Evolutionary conservation across 2,888 invertebrate species (phyloP).

Genomic region (Meta bourneti): DNA sequence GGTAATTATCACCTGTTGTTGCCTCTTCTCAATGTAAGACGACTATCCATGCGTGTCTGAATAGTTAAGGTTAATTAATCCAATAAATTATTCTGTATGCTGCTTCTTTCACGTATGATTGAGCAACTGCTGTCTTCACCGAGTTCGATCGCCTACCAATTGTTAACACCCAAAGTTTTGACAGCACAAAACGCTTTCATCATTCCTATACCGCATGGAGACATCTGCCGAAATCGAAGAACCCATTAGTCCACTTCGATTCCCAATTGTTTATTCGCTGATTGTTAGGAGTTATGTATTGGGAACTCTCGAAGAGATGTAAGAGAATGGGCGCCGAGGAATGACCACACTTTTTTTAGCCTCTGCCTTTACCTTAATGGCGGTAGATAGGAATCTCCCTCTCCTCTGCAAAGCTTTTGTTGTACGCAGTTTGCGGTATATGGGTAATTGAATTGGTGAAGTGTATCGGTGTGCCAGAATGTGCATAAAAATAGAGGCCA

Average conservation of each 20-base stretch:
- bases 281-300: constrained; percentile 13
- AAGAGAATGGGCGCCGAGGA: not conserved
- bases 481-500: not conserved
- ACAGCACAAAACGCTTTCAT: not conserved
- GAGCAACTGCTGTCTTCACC: not conserved
- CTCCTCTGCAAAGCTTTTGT: not conserved
- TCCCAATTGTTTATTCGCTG: constrained; percentile 7
- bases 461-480: not conserved
- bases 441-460: not conserved
- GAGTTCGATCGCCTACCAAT: not conserved
- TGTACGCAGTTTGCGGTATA: not conserved
- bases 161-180: not conserved
- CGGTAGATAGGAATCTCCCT: not conserved
- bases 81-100: not conserved
- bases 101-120: not conserved
- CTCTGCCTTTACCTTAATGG: not conserved
- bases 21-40: not conserved
- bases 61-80: not conserved
- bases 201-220: not conserved
- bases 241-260: constrained; percentile 29
- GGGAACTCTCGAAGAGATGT: constrained; percentile 6
- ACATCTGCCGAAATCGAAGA: not conserved
- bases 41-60: not conserved
- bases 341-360: not conserved
- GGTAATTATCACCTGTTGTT: not conserved